These are phyloP conservation scores for Pomacea maculata DNA, from an alignment of 1,140 invertebrate species.

Conservation along the genomic window DNA sequence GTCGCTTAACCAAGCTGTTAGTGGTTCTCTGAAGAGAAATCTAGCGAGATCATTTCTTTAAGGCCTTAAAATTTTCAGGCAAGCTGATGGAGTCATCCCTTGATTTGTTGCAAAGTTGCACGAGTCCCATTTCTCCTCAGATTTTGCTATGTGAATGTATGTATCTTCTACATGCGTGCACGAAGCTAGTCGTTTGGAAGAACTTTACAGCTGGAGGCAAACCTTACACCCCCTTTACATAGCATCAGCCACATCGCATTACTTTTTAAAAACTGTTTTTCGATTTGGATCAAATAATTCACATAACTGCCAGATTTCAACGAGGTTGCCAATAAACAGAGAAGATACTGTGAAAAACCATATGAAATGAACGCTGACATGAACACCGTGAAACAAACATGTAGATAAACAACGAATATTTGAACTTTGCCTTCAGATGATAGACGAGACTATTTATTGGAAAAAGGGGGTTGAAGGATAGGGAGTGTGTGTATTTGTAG, in stretches of 20 bases:
- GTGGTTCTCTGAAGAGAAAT: slow-evolving; percentile 17
- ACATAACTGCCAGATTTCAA: no score
- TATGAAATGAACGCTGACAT: no score
- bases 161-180: no score
- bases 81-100: background rate
- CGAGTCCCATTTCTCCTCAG: no score
- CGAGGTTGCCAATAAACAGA: no score
- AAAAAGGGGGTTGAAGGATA: background rate
- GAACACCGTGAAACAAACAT: no score
- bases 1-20: slow-evolving; percentile 20
- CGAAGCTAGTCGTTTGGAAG: no score
- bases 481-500: no score
- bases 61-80: background rate
- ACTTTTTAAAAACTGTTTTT: no score
- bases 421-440: slow-evolving; percentile 24
- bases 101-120: slow-evolving; percentile 23
- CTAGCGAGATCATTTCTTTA: background rate
- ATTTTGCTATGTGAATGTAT: no score
- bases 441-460: slow-evolving; percentile 5
- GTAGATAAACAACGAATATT: slow-evolving; percentile 2
- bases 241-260: slow-evolving; percentile 15
- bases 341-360: no score
- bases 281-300: no score
- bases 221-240: slow-evolving; percentile 20
- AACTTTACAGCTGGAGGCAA: background rate